A percentile compares a stretch with the other conserved stretches of the same genome.
Evolutionary conservation across 1,140 invertebrate species (phyloP).

Genomic region (Drosophila orosa): DNA sequence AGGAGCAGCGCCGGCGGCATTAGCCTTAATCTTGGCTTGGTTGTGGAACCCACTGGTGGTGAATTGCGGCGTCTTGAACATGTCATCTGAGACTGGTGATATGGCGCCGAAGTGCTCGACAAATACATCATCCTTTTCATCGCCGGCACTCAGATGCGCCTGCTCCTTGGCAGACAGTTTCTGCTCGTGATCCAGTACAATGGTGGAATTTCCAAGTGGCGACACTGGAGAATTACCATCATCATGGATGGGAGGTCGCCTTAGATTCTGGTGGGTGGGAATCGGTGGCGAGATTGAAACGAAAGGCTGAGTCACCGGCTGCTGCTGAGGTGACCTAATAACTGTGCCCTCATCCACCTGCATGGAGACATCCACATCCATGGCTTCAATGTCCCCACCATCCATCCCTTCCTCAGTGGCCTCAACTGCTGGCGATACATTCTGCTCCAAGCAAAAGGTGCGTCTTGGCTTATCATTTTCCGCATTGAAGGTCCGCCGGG

Average conservation of each 20-base stretch:
- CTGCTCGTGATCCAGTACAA: constrained; percentile 56
- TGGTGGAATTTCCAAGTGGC: constrained; percentile 31
- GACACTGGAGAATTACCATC: background rate
- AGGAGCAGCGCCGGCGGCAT: background rate
- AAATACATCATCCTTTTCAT: constrained; percentile 78
- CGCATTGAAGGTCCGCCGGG: constrained; percentile 13
- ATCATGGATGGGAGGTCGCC: constrained; percentile 51
- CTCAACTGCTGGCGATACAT: constrained; percentile 42
- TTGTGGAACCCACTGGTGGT: constrained; percentile 47
- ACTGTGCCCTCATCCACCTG: background rate
- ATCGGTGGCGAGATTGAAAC: constrained; percentile 26
- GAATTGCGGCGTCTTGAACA: constrained; percentile 62
- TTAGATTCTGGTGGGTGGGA: constrained; percentile 37
- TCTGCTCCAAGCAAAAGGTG: constrained; percentile 38
- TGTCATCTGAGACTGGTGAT: constrained; percentile 63
- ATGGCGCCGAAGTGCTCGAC: constrained; percentile 70
- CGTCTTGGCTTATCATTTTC: constrained; percentile 21
- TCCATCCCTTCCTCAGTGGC: constrained; percentile 53
- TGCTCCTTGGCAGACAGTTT: constrained; percentile 75
- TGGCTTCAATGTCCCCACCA: constrained; percentile 46
- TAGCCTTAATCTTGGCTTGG: constrained; percentile 32
- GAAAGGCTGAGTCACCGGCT: background rate
- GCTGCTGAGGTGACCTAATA: background rate
- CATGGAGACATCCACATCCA: constrained; percentile 68
- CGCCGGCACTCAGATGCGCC: constrained; percentile 55